A percentile compares a stretch with the other conserved stretches of the same genome.
Conservation (phyloP, 2,113 vertebrate genomes). For the Copsychus sechellarum region DNA sequence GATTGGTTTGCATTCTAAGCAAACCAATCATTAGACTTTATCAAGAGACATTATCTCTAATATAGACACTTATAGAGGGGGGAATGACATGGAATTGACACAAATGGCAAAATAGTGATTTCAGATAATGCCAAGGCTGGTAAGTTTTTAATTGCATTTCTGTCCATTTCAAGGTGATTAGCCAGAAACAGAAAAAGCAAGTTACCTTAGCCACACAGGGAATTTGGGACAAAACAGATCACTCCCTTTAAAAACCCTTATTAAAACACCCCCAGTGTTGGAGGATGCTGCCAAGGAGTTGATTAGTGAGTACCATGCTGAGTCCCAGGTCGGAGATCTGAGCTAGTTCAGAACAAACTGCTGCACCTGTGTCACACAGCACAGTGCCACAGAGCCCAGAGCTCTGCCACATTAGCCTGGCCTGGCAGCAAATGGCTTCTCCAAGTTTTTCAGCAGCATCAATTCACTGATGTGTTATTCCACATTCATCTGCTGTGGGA, state of each 20-base stretch:
- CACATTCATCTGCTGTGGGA: background rate
- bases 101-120: background rate
- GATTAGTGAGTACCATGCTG: background rate
- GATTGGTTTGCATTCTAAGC: background rate
- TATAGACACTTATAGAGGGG: background rate
- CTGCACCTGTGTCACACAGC: background rate
- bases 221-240: background rate
- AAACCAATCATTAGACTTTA: background rate
- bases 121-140: background rate
- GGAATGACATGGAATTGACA: rapidly evolving
- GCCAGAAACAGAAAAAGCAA: background rate
- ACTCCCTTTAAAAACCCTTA: background rate
- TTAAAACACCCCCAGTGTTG: background rate
- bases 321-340: background rate
- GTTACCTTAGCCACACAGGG: background rate
- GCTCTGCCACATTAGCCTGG: background rate
- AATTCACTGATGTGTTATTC: background rate
- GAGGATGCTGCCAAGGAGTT: background rate
- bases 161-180: background rate
- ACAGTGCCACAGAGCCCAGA: background rate
- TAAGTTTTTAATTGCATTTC: background rate
- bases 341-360: background rate
- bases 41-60: background rate
- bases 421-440: background rate
- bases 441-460: background rate